phyloP scores from a whole-genome alignment of 2,888 invertebrate genomes.

The Lithosia quadra region DNA sequence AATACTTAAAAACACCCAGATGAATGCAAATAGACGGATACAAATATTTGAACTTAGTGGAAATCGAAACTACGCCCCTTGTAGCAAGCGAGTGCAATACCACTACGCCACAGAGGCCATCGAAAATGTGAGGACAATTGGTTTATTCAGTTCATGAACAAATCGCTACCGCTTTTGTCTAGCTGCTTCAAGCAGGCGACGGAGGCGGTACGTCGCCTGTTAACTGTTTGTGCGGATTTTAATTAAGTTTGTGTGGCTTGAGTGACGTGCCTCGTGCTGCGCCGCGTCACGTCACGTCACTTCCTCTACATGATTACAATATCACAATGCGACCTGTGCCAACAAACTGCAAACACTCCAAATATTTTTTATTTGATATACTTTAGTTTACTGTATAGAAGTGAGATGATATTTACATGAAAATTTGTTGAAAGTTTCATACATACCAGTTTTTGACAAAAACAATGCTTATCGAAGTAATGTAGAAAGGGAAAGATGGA shows the following conservation, averaged over 20 bases:
- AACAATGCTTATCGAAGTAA: neutral
- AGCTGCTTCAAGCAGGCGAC: conserved; percentile 9
- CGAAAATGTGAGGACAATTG: too few relatives aligned
- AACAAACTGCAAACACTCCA: conserved; percentile 1
- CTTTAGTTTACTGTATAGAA: neutral
- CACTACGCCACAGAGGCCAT: too few relatives aligned
- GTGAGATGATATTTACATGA: neutral
- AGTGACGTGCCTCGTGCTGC: conserved; percentile 40
- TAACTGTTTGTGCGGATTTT: conserved; percentile 56
- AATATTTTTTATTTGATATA: neutral
- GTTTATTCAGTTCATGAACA: neutral
- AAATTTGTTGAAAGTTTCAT: neutral
- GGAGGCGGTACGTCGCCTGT: conserved; percentile 24
- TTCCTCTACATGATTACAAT: neutral
- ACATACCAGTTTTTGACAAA: neutral
- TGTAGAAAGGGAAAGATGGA: too few relatives aligned
- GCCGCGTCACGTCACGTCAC: neutral
- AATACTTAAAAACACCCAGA: too few relatives aligned
- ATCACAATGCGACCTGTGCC: conserved; percentile 1
- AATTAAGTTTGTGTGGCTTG: conserved; percentile 59
- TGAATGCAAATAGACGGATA: too few relatives aligned
- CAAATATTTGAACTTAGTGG: too few relatives aligned
- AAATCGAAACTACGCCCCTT: too few relatives aligned
- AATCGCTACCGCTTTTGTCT: conserved; percentile 17
- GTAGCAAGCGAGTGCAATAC: too few relatives aligned